phyloP scores from a whole-genome alignment of 2,113 vertebrate species.

The Agelaius tricolor region DNA sequence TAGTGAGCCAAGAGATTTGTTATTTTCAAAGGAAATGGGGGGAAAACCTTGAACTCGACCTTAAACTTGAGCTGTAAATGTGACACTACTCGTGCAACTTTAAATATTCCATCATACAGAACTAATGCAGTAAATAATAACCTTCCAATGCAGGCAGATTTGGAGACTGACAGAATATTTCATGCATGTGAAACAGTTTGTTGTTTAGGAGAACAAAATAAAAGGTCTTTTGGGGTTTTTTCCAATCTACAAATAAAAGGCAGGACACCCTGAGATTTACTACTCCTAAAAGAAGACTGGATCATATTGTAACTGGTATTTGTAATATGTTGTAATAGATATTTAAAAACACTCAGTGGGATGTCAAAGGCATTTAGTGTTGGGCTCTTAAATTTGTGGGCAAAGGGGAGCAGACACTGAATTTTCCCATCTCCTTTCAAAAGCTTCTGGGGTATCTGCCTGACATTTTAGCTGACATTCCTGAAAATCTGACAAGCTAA shows the following conservation, averaged over 20 bases:
- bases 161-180: not conserved
- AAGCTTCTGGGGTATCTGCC: not conserved
- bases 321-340: not conserved
- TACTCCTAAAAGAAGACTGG: not conserved
- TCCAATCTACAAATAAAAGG: not conserved
- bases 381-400: not conserved
- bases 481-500: not conserved
- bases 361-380: not conserved
- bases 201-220: not conserved
- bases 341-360: not conserved
- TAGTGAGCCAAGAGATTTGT: not conserved
- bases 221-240: not conserved
- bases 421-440: not conserved
- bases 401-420: not conserved
- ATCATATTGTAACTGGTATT: not conserved
- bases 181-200: not conserved
- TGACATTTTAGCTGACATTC: not conserved
- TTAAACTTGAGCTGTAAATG: not conserved
- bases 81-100: rapidly evolving
- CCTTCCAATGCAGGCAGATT: not conserved
- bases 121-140: not conserved
- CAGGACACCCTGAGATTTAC: not conserved
- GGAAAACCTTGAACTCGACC: not conserved
- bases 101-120: not conserved
- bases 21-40: not conserved